Evolutionary conservation across 2,797 vertebrate genomes (phyloP).

Genomic region (Microtus agrestis): DNA sequence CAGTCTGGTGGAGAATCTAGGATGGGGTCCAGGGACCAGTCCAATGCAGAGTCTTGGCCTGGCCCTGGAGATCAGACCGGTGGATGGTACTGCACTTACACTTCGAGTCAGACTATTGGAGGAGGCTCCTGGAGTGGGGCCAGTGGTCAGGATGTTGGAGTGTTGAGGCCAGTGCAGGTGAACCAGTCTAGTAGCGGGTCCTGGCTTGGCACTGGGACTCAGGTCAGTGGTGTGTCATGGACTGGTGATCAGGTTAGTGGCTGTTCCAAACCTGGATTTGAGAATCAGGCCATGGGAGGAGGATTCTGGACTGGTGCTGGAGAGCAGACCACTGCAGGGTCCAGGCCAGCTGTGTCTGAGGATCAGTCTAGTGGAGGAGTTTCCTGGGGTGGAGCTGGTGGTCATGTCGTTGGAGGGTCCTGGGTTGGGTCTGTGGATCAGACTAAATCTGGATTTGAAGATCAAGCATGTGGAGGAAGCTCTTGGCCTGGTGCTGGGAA

Average conservation of each 20-base stretch:
- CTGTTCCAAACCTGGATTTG: slow-evolving; percentile 64
- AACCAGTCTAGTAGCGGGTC: slow-evolving; percentile 50
- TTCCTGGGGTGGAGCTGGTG: slow-evolving; percentile 28
- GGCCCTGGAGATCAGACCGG: slow-evolving; percentile 40
- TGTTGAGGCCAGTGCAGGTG: not conserved
- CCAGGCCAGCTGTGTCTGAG: slow-evolving; percentile 28
- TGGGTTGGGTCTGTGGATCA: slow-evolving; percentile 60
- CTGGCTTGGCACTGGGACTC: slow-evolving; percentile 55
- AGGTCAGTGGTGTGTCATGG: slow-evolving; percentile 12
- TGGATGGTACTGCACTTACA: slow-evolving; percentile 67
- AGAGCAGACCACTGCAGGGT: not conserved
- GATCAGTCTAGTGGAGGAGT: slow-evolving; percentile 46
- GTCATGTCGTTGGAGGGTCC: slow-evolving; percentile 52
- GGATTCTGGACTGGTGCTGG: slow-evolving; percentile 61
- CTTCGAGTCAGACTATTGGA: slow-evolving; percentile 48
- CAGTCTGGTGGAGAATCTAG: slow-evolving; percentile 56
- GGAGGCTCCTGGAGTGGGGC: slow-evolving; percentile 51
- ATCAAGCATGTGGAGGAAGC: slow-evolving; percentile 44
- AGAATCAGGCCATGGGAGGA: slow-evolving; percentile 16
- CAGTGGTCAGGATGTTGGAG: slow-evolving; percentile 40
- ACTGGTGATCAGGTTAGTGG: slow-evolving; percentile 38
- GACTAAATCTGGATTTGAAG: slow-evolving; percentile 59
- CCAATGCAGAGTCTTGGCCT: slow-evolving; percentile 60
- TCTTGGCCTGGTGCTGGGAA: slow-evolving; percentile 15
- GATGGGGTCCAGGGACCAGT: not conserved